phyloP scores from a whole-genome alignment of 37 sponge, comb jelly and placozoan genomes.

The Dysidea cf. avara region DNA sequence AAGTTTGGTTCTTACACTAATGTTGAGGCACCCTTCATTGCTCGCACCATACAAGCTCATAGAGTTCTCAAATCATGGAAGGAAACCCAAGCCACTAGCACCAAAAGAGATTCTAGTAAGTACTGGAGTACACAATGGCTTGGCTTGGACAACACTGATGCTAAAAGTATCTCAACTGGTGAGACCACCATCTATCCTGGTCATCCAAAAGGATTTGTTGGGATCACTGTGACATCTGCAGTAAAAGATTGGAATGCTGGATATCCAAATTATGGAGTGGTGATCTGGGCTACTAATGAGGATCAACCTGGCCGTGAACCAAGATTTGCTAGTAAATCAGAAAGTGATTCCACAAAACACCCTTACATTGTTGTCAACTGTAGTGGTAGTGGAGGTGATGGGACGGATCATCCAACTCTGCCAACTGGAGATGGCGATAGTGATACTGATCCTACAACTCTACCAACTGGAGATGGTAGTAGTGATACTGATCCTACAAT shows the following conservation, averaged over 20 bases:
- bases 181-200: conserved; percentile 16
- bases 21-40: conserved; percentile 24
- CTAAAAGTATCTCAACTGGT: neutral
- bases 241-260: conserved; percentile 26
- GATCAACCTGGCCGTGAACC: conserved; percentile 11
- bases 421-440: too few species aligned
- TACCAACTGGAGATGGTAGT: too few species aligned
- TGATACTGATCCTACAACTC: too few species aligned
- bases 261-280: conserved; percentile 37
- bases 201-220: conserved; percentile 13
- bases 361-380: conserved; percentile 25
- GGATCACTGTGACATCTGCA: conserved; percentile 25
- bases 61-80: conserved; percentile 8
- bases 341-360: neutral
- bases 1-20: conserved; percentile 5
- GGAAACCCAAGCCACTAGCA: conserved; percentile 31
- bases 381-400: too few species aligned
- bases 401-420: too few species aligned
- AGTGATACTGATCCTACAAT: too few species aligned
- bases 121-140: too few species aligned
- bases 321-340: conserved; percentile 15
- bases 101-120: conserved; percentile 1
- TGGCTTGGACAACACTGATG: too few species aligned
- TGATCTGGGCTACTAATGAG: conserved; percentile 29
- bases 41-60: conserved; percentile 19